Evolutionary conservation across 2,797 vertebrate species (phyloP).

Genomic region (Enteromius thamalakanensis): DNA sequence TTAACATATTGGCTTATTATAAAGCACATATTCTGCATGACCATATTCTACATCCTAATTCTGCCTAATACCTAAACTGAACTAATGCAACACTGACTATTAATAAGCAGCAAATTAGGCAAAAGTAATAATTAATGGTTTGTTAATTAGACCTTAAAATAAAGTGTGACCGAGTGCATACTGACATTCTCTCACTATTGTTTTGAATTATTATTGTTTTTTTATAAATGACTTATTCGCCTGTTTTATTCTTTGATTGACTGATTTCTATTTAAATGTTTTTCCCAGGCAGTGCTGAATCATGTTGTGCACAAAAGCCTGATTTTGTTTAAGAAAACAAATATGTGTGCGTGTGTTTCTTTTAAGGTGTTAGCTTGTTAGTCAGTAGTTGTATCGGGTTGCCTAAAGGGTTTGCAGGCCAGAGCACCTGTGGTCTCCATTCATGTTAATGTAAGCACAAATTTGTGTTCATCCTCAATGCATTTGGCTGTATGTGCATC

Average conservation of each 20-base stretch:
- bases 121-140: no score
- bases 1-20: no score
- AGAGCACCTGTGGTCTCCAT: conserved; percentile 7
- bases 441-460: conserved; percentile 1
- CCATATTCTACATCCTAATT: no score
- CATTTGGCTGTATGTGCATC: neutral
- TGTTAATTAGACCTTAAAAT: no score
- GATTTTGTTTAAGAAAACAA: neutral
- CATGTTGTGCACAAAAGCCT: neutral
- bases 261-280: neutral
- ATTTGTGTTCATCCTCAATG: conserved; percentile 11
- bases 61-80: no score
- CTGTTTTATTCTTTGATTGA: neutral
- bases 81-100: no score
- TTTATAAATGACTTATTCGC: neutral
- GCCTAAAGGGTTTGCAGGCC: neutral
- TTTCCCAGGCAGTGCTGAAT: neutral
- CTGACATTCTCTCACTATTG: neutral
- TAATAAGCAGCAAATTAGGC: no score
- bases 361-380: neutral
- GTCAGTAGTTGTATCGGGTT: neutral
- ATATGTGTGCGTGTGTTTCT: neutral
- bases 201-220: neutral
- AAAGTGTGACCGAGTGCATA: neutral
- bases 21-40: no score